A percentile compares a stretch with the other conserved stretches of the same genome.
phyloP scores from a whole-genome alignment of 2,113 vertebrate genomes.

The Opisthocomus hoazin region DNA sequence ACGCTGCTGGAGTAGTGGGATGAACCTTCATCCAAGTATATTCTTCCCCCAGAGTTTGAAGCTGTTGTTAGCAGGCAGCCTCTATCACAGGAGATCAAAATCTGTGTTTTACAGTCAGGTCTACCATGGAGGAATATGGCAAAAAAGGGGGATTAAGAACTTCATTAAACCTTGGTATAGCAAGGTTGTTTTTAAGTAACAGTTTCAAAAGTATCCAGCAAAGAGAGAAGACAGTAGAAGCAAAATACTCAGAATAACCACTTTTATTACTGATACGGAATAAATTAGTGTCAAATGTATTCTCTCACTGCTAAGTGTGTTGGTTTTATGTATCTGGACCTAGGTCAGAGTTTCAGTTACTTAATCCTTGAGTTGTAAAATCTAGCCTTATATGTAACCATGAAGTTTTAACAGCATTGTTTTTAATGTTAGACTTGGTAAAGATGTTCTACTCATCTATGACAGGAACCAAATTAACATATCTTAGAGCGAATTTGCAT shows the following conservation, averaged over 20 bases:
- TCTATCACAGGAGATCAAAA: background rate
- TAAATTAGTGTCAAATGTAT: background rate
- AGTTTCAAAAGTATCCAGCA: background rate
- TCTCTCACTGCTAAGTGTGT: background rate
- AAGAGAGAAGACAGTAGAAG: background rate
- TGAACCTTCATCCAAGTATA: background rate
- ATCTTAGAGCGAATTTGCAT: slow-evolving; percentile 43
- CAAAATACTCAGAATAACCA: background rate
- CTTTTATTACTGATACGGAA: background rate
- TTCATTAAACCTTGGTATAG: background rate
- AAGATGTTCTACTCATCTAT: background rate
- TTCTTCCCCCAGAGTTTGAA: background rate
- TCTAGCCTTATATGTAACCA: background rate
- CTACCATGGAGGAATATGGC: background rate
- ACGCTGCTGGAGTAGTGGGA: background rate
- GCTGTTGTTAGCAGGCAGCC: background rate
- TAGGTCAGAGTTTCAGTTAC: background rate
- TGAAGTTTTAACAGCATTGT: background rate
- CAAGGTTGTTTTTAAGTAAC: background rate
- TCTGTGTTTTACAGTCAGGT: background rate
- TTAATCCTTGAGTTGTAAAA: background rate
- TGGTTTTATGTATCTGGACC: background rate
- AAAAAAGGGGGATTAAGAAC: background rate
- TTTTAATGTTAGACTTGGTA: background rate
- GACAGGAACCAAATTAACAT: slow-evolving; percentile 14